These are phyloP conservation scores for Ophiodon elongatus DNA, from an alignment of 2,113 vertebrate genomes.

Conservation along the genomic window DNA sequence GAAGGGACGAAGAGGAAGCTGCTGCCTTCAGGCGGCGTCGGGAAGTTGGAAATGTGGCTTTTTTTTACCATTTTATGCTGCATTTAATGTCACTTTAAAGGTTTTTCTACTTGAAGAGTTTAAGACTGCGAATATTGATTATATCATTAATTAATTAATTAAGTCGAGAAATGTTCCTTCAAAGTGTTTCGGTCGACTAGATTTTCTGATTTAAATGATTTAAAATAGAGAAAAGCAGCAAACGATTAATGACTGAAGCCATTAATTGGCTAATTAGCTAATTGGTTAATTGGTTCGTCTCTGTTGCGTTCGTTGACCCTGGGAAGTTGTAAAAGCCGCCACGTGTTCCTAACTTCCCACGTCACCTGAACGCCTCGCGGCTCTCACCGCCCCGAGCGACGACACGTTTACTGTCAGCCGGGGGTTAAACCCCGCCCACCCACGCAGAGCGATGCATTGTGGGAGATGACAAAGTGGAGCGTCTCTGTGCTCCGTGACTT, in stretches of 20 bases:
- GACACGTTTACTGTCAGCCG: neutral
- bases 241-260: neutral
- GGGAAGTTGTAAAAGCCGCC: neutral
- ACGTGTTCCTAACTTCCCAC: neutral
- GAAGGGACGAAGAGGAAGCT: neutral
- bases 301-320: constrained; percentile 16
- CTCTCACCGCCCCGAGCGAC: neutral
- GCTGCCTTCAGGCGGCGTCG: neutral
- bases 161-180: neutral
- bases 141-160: neutral
- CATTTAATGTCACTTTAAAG: neutral
- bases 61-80: neutral
- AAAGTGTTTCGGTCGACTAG: too few relatives aligned
- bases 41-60: constrained; percentile 13
- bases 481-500: constrained; percentile 25
- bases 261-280: too few relatives aligned
- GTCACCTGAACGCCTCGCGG: neutral
- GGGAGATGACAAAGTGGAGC: constrained; percentile 51
- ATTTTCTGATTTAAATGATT: neutral
- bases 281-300: too few relatives aligned
- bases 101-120: neutral
- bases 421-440: constrained; percentile 2
- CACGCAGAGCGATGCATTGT: constrained; percentile 37
- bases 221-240: neutral
- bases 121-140: too few relatives aligned